Evolutionary conservation across 2,888 invertebrate species (phyloP), one percentile per base, ranked within the genome.

Genomic region (Clanis bilineata): DNA sequence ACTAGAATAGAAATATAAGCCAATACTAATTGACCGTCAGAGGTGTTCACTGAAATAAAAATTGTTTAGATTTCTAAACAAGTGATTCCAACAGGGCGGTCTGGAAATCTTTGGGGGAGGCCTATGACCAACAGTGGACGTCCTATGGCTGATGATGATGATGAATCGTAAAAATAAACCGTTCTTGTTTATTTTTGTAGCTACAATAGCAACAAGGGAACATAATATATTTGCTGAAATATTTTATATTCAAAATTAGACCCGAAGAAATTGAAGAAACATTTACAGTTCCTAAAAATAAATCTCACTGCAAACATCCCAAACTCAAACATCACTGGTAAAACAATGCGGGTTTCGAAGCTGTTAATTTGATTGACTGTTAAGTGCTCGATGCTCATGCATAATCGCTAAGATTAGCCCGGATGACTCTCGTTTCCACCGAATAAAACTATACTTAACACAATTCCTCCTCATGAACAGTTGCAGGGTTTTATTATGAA

Each of bases 401-500:
- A 51, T 51, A 32, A 51, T 51, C 32, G 32, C 51, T 32, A 51
- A 32, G 51, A 51, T 51, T 51, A 51, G 51, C 51, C 32, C 32
- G 32, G 32, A 32, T 32, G 51, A 51, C 18, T 51, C 51, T 51
- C 18, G 32, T 32, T 51, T 32, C 32, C 32, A 51, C 18, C 28
- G 32, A 32, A 51, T 51, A 56, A 56, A 56, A 56, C 22, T 38
- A 56, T 56, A 56, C 36, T 54, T 23, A 38, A 38, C 3, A 3
- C 38, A 51, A 39, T 3, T 39, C 39, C 39, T 58, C 39, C 18
- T 1, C 44, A 47, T 23, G 15, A 38, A 15, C 36, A 38, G 36
- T 23, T 15, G 23, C 5, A 58, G 47, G 25, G 18, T 25, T 23
- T 57, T 47, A 47, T 47, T 58, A 23, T 47, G 45, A 39, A 80